These are phyloP conservation scores for Bembecia ichneumoniformis DNA, from an alignment of 2,888 invertebrate species.

Conservation along the genomic window DNA sequence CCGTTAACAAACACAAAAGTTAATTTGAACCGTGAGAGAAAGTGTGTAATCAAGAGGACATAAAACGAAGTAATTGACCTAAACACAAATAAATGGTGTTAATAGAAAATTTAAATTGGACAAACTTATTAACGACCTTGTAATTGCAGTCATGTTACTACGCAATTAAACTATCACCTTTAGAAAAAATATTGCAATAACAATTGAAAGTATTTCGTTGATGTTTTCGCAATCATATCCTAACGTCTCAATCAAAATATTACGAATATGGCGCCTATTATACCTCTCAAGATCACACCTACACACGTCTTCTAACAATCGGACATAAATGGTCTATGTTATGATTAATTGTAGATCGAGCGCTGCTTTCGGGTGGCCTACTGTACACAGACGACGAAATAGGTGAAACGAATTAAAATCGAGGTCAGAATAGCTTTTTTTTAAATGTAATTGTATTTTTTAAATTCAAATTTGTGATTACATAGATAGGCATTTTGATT, in stretches of 20 bases:
- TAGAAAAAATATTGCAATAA: neutral
- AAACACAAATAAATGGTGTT: constrained; percentile 1
- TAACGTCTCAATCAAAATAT: constrained; percentile 15
- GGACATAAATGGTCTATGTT: constrained; percentile 11
- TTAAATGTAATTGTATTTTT: too few relatives aligned
- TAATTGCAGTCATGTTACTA: neutral
- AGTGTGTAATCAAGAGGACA: constrained; percentile 8
- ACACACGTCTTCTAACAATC: constrained; percentile 15
- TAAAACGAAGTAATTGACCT: constrained; percentile 2
- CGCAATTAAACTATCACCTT: neutral
- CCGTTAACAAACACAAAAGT: constrained; percentile 37
- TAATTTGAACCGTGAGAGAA: constrained; percentile 38
- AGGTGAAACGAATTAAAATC: constrained; percentile 17
- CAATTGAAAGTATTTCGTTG: constrained; percentile 4
- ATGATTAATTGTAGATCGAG: constrained; percentile 31
- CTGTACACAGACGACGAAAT: constrained; percentile 14
- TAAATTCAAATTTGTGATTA: too few relatives aligned
- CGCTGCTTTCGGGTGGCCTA: constrained; percentile 14
- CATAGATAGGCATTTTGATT: too few relatives aligned
- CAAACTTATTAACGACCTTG: neutral
- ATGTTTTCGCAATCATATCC: constrained; percentile 7
- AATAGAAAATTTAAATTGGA: neutral
- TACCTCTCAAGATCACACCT: constrained; percentile 24
- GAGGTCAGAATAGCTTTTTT: constrained; percentile 10
- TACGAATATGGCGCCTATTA: constrained; percentile 15